phyloP scores from a whole-genome alignment of 2,797 vertebrate species.

The Heliangelus exortis region DNA sequence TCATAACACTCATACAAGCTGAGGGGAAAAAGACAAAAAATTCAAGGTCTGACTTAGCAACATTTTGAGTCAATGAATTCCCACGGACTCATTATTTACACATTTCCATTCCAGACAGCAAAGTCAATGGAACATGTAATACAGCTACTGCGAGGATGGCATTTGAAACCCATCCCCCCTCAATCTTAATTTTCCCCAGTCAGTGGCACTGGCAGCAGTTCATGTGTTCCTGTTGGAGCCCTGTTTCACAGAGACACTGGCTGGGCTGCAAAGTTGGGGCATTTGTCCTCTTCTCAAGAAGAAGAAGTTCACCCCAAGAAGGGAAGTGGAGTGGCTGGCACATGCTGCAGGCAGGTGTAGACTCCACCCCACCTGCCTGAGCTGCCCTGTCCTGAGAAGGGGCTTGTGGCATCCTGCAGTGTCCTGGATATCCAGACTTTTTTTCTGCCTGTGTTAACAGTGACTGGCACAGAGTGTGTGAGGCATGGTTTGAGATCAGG shows the following conservation, averaged over 20 bases:
- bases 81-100: background rate
- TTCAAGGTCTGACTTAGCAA: background rate
- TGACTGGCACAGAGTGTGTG: background rate
- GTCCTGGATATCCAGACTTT: background rate
- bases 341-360: accelerated
- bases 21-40: background rate
- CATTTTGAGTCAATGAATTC: background rate
- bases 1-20: background rate
- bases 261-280: background rate
- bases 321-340: accelerated
- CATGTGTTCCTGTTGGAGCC: background rate
- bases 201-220: background rate
- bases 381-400: background rate
- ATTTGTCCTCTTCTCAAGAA: background rate
- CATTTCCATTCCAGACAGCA: constrained; percentile 3
- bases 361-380: background rate
- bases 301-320: background rate
- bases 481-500: background rate
- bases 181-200: background rate
- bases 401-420: background rate
- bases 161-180: background rate
- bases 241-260: background rate
- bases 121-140: background rate
- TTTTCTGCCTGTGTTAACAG: background rate
- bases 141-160: background rate